Percentiles rank a stretch among this genome's conserved stretches.
Evolutionary conservation across 1,140 invertebrate genomes (phyloP).

Genomic region (Agrypnia vestita): DNA sequence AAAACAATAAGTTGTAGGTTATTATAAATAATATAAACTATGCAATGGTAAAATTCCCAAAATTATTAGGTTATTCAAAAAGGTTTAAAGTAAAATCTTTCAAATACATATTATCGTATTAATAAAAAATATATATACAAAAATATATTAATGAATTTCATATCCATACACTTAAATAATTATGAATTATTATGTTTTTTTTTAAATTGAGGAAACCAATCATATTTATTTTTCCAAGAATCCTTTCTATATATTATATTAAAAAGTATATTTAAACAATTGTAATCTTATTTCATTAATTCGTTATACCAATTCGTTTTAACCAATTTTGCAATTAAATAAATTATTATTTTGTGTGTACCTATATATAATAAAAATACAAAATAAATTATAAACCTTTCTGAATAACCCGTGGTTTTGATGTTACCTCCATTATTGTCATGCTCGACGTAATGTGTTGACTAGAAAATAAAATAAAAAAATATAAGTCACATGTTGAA

Average conservation of each 20-base stretch:
- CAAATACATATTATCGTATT: not conserved
- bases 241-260: too few relatives aligned
- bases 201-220: too few relatives aligned
- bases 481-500: constrained; percentile 8
- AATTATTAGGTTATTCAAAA: constrained; percentile 9
- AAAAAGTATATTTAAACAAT: too few relatives aligned
- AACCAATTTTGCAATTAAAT: too few relatives aligned
- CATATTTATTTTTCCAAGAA: too few relatives aligned
- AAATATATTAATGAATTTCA: too few relatives aligned
- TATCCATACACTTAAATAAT: too few relatives aligned
- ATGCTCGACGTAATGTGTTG: constrained; percentile 52
- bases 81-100: not conserved
- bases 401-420: constrained; percentile 22
- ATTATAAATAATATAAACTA: not conserved
- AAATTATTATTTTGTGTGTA: too few relatives aligned
- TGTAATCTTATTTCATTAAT: too few relatives aligned
- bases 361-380: not conserved
- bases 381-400: constrained; percentile 39
- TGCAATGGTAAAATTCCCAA: not conserved
- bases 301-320: too few relatives aligned
- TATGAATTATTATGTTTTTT: too few relatives aligned
- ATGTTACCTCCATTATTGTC: constrained; percentile 54
- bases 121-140: not conserved
- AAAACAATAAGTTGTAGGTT: too few relatives aligned
- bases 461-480: constrained; percentile 58